These are phyloP conservation scores for Epirrhoe alternata DNA, from an alignment of 2,888 invertebrate genomes.

Conservation along the genomic window DNA sequence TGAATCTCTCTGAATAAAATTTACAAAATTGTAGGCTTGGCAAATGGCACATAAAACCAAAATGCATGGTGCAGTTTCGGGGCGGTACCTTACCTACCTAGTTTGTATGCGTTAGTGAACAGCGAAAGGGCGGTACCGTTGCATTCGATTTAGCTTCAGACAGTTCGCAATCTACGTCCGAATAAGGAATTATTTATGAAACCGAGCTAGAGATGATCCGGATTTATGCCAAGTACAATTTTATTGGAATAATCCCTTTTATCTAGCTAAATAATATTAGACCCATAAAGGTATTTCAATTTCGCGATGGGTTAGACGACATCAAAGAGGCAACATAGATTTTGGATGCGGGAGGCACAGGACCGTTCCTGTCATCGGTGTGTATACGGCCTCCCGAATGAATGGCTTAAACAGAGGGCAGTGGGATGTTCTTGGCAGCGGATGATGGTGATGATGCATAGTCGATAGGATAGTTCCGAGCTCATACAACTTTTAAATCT, in stretches of 20 bases:
- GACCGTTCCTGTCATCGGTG: no score
- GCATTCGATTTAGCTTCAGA: not conserved
- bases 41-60: not conserved
- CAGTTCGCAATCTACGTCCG: not conserved
- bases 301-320: no score
- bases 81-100: not conserved
- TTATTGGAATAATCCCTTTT: not conserved
- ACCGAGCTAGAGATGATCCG: not conserved
- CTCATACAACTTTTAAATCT: no score
- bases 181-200: not conserved
- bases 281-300: not conserved
- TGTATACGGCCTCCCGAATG: no score
- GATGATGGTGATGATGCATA: no score
- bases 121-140: constrained; percentile 24
- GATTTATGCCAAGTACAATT: not conserved
- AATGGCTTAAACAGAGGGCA: no score
- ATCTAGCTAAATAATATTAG: not conserved
- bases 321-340: no score
- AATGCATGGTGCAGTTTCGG: not conserved
- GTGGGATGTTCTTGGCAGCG: no score
- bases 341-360: no score
- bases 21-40: not conserved
- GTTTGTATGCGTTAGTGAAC: constrained; percentile 15
- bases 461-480: no score
- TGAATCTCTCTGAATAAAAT: no score